Evolutionary conservation across 2,888 invertebrate genomes (phyloP).

Genomic region (Habroteleia sp.): DNA sequence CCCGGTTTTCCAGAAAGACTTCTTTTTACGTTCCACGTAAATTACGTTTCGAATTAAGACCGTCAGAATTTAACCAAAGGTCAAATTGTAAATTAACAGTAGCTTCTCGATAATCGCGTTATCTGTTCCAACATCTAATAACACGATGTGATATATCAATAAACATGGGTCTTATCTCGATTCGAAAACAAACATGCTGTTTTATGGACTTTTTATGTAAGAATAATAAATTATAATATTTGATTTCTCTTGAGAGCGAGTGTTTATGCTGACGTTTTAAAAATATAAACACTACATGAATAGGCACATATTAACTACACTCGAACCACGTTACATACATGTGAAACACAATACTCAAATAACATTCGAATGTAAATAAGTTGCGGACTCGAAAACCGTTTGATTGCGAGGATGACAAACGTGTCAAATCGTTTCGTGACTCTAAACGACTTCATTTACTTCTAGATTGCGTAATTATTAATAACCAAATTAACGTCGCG

Average conservation of each 20-base stretch:
- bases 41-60: slow-evolving; percentile 1
- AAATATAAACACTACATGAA: no score
- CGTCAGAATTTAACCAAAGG: background rate
- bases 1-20: background rate
- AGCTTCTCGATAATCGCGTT: slow-evolving; percentile 18
- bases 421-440: no score
- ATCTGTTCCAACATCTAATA: slow-evolving; percentile 27
- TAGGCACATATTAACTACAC: no score
- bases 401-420: no score
- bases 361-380: no score
- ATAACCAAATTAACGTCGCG: no score
- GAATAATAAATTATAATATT: slow-evolving; percentile 8
- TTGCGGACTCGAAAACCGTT: no score
- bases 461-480: no score
- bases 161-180: slow-evolving; percentile 17
- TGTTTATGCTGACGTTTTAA: no score
- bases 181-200: slow-evolving; percentile 12
- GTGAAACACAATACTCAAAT: no score
- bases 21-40: background rate
- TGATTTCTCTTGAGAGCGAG: background rate
- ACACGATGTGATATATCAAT: slow-evolving; percentile 12
- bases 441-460: no score
- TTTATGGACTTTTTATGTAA: slow-evolving; percentile 26
- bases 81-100: slow-evolving; percentile 7
- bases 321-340: no score